Base-by-base conservation (phyloP, 1,140 invertebrate genomes). In the Cotesia chilonis region DNA sequence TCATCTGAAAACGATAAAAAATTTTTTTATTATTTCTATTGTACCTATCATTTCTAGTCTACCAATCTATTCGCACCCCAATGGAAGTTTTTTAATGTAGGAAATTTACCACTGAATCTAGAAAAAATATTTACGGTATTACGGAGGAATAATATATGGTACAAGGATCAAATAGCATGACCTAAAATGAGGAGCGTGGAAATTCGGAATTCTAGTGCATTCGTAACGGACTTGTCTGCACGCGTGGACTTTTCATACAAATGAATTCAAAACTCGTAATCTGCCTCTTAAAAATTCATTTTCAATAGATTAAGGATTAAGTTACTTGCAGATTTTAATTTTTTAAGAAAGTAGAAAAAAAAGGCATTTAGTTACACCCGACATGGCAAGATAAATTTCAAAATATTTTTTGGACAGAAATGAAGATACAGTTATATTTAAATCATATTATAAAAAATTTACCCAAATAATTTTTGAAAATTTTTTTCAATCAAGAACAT, bases 151-250 rank as follows among this genome's bases (percentile, higher is more conserved):
- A 69, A 81, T 76, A 78, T 81, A 83, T 83, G 54, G 76, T 35
- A 47, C 20, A 1, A 38, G 63, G 80, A 79, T 83, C 81, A 75
- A 71, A 77, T 76, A 76, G 54, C 80, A 78, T 74, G 70, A 78
- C 76, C 80, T 75, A 67, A 6, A 57, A 73, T 68, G 38, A 72
- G 73, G 74, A 78, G 72, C 82, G 80, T 84, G 79, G 80, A 84
- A 83, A 83, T 83, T 80, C 70, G 10, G 51, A 73, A 77, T 78
- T 73, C 73, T 70, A 51, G 71, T 52, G 59, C 70, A 74, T 76
- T 80, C 74, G 76, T 69, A 78, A 77, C 76, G 76, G 74, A 68
- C 54, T 74, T 51, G 55, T 69, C 68, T 47, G 41, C 41, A 47
- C 41, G 41, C 41, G 41, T 10, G 3, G 41, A 9, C 2, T 47